These are phyloP conservation scores for Ceratina australensis DNA, from an alignment of 1,140 invertebrate genomes.

Conservation along the genomic window DNA sequence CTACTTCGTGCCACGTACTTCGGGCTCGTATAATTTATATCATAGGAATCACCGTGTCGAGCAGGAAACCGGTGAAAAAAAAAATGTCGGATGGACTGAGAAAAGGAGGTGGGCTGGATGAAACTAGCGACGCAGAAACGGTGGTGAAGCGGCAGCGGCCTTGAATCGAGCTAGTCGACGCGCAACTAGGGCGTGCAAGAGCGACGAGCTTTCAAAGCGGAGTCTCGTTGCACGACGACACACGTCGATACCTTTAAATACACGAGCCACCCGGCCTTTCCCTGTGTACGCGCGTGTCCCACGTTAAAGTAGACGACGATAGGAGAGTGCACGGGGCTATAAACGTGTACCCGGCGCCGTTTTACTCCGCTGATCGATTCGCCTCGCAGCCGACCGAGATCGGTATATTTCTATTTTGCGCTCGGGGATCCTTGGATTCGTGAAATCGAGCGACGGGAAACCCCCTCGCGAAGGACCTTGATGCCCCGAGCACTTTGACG, in stretches of 20 bases:
- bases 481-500: neutral
- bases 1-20: too few species aligned
- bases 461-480: neutral
- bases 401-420: neutral
- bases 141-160: slow-evolving; percentile 38
- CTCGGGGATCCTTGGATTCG: slow-evolving; percentile 16
- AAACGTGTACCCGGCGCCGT: slow-evolving; percentile 5
- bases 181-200: slow-evolving; percentile 56
- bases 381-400: neutral
- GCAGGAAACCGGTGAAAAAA: neutral
- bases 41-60: too few species aligned
- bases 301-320: neutral
- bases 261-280: neutral
- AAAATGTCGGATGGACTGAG: neutral
- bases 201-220: slow-evolving; percentile 49
- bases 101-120: neutral
- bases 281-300: slow-evolving; percentile 16
- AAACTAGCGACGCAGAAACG: slow-evolving; percentile 38
- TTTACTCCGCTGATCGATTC: slow-evolving; percentile 18
- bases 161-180: slow-evolving; percentile 58
- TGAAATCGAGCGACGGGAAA: slow-evolving; percentile 21
- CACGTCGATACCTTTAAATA: slow-evolving; percentile 55
- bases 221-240: slow-evolving; percentile 22
- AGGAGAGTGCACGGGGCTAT: slow-evolving; percentile 1
- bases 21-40: too few species aligned